Percentiles rank a stretch among this genome's conserved stretches.
These are phyloP conservation scores for Listronotus oregonensis DNA, from an alignment of 1,140 invertebrate species.

Conservation along the genomic window DNA sequence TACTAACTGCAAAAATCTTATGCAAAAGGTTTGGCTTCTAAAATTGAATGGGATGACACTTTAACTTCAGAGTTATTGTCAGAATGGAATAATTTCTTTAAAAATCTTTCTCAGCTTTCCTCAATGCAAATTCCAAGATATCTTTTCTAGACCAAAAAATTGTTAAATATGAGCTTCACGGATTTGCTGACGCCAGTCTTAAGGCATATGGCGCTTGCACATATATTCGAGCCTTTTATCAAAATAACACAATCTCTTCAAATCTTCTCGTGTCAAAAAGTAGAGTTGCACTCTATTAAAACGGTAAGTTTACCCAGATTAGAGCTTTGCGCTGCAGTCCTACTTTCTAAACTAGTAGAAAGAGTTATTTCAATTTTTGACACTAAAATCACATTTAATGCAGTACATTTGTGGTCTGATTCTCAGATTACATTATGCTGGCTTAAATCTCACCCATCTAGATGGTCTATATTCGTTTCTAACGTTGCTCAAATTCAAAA, in stretches of 20 bases:
- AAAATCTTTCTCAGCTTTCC: constrained; percentile 8
- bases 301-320: not conserved
- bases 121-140: constrained; percentile 17
- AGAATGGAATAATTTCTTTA: constrained; percentile 10
- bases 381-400: constrained; percentile 33
- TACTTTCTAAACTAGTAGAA: constrained; percentile 12
- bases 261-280: too few species aligned
- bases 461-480: constrained; percentile 52
- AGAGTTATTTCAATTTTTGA: constrained; percentile 32
- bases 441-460: constrained; percentile 47
- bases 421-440: constrained; percentile 55
- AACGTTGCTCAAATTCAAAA: constrained; percentile 50
- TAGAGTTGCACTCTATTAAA: too few species aligned
- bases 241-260: not conserved
- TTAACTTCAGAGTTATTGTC: constrained; percentile 36
- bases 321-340: constrained; percentile 17
- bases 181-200: constrained; percentile 46
- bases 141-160: constrained; percentile 54
- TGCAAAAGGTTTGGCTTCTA: not conserved
- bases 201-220: constrained; percentile 46
- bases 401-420: constrained; percentile 53
- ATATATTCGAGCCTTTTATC: constrained; percentile 36
- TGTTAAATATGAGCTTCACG: constrained; percentile 52
- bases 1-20: constrained; percentile 33
- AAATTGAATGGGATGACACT: constrained; percentile 37